These are phyloP conservation scores for Gnathonemus longibarbis DNA, from an alignment of 2,113 vertebrate species.

Conservation along the genomic window DNA sequence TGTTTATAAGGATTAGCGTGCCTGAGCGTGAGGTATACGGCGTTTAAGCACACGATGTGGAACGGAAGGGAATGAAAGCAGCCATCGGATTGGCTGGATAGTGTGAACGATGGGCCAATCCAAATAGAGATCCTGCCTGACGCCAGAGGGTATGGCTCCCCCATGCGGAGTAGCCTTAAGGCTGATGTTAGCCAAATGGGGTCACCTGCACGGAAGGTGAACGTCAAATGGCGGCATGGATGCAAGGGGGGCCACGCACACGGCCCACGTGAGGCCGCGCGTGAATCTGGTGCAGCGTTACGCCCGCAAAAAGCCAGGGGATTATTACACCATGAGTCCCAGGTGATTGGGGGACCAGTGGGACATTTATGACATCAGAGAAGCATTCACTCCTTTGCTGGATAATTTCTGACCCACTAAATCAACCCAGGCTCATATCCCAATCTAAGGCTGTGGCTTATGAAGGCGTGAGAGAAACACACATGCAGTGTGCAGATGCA, in stretches of 20 bases:
- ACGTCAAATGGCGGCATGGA: constrained; percentile 51
- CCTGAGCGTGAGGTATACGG: constrained; percentile 27
- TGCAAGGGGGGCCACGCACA: constrained; percentile 52
- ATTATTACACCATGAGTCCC: constrained; percentile 44
- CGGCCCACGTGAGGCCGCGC: constrained; percentile 46
- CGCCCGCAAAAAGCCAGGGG: constrained; percentile 27
- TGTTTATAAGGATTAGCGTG: constrained; percentile 63
- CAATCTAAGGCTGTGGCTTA: background rate
- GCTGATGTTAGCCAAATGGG: constrained; percentile 17
- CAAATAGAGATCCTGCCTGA: constrained; percentile 17
- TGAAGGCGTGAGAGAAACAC: background rate
- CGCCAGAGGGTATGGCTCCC: constrained; percentile 23
- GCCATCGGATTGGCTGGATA: constrained; percentile 29
- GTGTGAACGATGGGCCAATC: constrained; percentile 33
- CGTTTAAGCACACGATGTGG: constrained; percentile 10
- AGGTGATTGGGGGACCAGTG: constrained; percentile 44
- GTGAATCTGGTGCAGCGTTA: constrained; percentile 47
- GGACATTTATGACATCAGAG: constrained; percentile 46
- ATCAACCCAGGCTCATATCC: background rate
- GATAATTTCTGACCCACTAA: constrained; percentile 8
- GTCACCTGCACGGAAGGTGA: constrained; percentile 66
- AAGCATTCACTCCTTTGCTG: constrained; percentile 17
- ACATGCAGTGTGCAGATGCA: background rate
- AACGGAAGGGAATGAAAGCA: constrained; percentile 25
- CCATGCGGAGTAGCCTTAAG: constrained; percentile 25